A percentile compares a stretch with the other conserved stretches of the same genome.
Evolutionary conservation across 1,140 invertebrate species (phyloP).

Genomic region (Geopemphigus sp.): DNA sequence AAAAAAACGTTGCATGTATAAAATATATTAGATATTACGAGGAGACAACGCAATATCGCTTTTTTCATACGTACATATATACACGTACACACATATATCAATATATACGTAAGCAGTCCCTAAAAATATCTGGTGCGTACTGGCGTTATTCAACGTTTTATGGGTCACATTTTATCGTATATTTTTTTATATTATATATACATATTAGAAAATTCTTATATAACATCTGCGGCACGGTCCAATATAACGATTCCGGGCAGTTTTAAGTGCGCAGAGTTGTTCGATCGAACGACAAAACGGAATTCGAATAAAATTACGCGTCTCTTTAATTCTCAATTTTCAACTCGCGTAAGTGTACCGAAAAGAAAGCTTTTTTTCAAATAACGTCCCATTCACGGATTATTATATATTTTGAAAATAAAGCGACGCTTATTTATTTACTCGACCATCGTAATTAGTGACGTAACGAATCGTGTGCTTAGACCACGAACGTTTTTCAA

Average conservation of each 20-base stretch:
- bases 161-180: not conserved
- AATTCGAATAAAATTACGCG: too few species aligned
- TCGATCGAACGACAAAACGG: too few species aligned
- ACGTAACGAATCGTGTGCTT: too few species aligned
- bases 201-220: not conserved
- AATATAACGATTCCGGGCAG: not conserved
- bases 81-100: not conserved
- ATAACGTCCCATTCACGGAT: too few species aligned
- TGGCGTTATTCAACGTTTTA: not conserved
- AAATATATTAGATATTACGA: not conserved
- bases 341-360: too few species aligned
- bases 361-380: too few species aligned
- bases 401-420: too few species aligned
- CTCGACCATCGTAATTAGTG: too few species aligned
- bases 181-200: not conserved
- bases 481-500: too few species aligned
- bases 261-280: too few species aligned
- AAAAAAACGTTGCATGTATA: constrained; percentile 1
- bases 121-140: not conserved
- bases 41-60: constrained; percentile 31
- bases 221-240: not conserved
- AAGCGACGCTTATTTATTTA: too few species aligned
- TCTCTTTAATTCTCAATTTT: too few species aligned
- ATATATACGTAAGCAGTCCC: not conserved
- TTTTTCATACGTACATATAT: not conserved